phyloP scores from a whole-genome alignment of 2,113 vertebrate species.

The Microcebus jonahi region DNA sequence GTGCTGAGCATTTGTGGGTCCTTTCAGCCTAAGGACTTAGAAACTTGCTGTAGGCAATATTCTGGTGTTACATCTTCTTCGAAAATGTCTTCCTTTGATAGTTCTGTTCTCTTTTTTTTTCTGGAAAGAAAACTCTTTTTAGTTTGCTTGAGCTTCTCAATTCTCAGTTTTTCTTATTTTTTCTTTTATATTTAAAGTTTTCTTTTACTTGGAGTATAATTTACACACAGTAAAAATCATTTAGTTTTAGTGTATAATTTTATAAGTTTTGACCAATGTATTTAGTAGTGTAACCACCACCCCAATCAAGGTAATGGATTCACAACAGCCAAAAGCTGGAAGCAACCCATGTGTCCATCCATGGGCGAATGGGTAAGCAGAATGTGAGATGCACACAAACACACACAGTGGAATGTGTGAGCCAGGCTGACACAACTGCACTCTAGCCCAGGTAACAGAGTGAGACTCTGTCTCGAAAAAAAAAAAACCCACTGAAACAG shows the following conservation, averaged over 20 bases:
- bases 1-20: neutral
- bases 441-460: no score
- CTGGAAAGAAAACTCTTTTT: neutral
- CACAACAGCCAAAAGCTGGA: neutral
- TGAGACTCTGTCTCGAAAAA: no score
- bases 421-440: no score
- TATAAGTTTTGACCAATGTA: neutral
- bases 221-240: neutral
- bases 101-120: neutral
- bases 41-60: neutral
- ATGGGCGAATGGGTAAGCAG: neutral
- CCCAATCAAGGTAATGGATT: neutral
- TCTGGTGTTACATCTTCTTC: neutral
- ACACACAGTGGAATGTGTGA: neutral
- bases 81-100: neutral
- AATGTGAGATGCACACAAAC: neutral
- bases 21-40: neutral
- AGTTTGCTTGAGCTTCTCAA: neutral
- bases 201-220: neutral
- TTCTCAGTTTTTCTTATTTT: neutral
- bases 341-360: neutral
- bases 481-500: neutral
- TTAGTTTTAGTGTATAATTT: neutral
- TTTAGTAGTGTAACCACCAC: neutral
- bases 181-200: slow-evolving; percentile 24